These are phyloP conservation scores for Hyperoodon ampullatus DNA, from an alignment of 2,113 vertebrate genomes.

Conservation along the genomic window DNA sequence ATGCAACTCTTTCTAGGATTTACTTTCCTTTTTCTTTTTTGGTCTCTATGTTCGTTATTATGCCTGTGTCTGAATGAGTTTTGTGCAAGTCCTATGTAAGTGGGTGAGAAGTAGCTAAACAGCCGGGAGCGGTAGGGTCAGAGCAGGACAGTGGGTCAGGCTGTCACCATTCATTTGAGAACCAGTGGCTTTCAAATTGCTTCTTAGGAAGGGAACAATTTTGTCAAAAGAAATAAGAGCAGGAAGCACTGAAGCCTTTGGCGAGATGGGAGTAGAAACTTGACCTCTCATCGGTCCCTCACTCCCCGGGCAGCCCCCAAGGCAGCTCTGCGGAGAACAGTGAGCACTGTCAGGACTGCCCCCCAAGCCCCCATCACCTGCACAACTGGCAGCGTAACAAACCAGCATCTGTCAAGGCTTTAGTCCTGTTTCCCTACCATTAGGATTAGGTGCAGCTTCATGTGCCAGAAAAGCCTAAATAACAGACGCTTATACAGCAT, in stretches of 20 bases:
- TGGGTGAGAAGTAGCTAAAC: neutral
- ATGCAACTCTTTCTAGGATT: conserved; percentile 24
- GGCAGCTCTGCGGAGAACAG: neutral
- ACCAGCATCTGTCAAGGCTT: neutral
- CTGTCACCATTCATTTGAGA: neutral
- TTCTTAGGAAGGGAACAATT: neutral
- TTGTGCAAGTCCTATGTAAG: neutral
- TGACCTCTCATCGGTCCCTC: neutral
- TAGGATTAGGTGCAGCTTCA: neutral
- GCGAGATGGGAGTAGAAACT: neutral
- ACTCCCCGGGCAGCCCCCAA: neutral
- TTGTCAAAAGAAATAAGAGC: neutral
- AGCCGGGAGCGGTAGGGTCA: neutral
- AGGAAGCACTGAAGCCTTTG: neutral
- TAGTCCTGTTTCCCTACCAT: neutral
- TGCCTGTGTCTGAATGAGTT: neutral
- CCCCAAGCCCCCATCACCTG: neutral
- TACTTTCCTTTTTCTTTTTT: conserved; percentile 5
- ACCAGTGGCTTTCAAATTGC: neutral
- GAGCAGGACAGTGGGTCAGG: neutral
- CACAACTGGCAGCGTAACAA: neutral
- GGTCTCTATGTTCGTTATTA: neutral
- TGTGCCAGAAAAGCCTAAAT: neutral
- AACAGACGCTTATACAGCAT: neutral
- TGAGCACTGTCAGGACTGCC: neutral